Evolutionary conservation across 2,797 vertebrate species (phyloP).

Genomic region (Salmo trutta): DNA sequence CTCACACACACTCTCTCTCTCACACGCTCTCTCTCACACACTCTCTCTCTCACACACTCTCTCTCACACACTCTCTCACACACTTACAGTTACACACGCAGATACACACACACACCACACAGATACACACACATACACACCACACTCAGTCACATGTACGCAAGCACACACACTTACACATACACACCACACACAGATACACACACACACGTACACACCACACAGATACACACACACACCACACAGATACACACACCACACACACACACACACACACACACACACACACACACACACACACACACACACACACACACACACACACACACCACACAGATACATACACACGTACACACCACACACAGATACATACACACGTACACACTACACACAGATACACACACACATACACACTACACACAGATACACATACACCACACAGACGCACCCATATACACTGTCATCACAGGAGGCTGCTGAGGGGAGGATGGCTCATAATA

Average conservation of each 20-base stretch:
- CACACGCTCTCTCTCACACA: constrained; percentile 7
- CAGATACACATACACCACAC: neutral
- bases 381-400: neutral
- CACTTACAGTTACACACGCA: neutral
- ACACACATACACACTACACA: neutral
- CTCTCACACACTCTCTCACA: neutral
- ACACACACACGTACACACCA: too few relatives aligned
- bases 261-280: neutral
- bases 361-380: neutral
- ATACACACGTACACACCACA: too few relatives aligned
- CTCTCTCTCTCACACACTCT: too few relatives aligned
- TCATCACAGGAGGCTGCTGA: too few relatives aligned
- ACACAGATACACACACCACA: neutral
- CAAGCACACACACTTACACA: neutral
- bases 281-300: neutral
- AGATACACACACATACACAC: neutral
- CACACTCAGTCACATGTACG: neutral
- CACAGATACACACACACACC: too few relatives aligned
- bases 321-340: neutral
- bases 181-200: neutral
- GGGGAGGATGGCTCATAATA: too few relatives aligned
- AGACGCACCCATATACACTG: neutral
- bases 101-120: neutral
- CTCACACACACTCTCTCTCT: too few relatives aligned
- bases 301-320: neutral